A percentile compares a stretch with the other conserved stretches of the same genome.
phyloP scores from a whole-genome alignment of 2,113 vertebrate species.

The Blennius ocellaris region DNA sequence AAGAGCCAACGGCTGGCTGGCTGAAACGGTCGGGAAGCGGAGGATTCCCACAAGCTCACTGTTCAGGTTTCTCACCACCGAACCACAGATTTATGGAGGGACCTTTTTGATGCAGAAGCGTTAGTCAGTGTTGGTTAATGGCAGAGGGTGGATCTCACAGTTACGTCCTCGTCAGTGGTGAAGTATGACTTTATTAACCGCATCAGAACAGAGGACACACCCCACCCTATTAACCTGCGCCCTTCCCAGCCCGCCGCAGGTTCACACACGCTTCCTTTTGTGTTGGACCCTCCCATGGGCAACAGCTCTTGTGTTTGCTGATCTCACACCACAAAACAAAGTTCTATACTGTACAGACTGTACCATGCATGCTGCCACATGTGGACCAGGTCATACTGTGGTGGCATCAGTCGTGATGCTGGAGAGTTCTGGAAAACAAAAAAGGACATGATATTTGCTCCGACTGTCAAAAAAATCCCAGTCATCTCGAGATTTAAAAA shows the following conservation, averaged over 20 bases:
- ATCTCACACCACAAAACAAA: background rate
- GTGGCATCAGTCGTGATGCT: background rate
- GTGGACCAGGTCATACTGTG: background rate
- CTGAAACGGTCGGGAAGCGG: constrained; percentile 1
- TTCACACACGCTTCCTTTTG: constrained; percentile 24
- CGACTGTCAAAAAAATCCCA: too few relatives aligned
- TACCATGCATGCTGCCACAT: constrained; percentile 12
- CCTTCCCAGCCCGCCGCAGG: background rate
- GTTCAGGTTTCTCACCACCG: constrained; percentile 15
- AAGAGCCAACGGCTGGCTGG: constrained; percentile 38
- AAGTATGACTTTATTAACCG: background rate
- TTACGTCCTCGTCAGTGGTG: background rate
- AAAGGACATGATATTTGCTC: too few relatives aligned
- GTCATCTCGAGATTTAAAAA: too few relatives aligned
- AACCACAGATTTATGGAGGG: background rate
- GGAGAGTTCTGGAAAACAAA: too few relatives aligned
- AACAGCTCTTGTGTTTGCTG: background rate
- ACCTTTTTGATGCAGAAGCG: background rate
- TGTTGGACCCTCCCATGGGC: background rate
- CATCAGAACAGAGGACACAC: constrained; percentile 15
- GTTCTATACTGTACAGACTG: background rate
- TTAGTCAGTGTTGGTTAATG: too few relatives aligned
- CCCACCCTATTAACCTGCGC: background rate
- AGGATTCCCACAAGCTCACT: constrained; percentile 29
- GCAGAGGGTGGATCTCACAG: background rate